phyloP scores from a whole-genome alignment of 2,797 vertebrate genomes.

The Hafferia zeledoni region DNA sequence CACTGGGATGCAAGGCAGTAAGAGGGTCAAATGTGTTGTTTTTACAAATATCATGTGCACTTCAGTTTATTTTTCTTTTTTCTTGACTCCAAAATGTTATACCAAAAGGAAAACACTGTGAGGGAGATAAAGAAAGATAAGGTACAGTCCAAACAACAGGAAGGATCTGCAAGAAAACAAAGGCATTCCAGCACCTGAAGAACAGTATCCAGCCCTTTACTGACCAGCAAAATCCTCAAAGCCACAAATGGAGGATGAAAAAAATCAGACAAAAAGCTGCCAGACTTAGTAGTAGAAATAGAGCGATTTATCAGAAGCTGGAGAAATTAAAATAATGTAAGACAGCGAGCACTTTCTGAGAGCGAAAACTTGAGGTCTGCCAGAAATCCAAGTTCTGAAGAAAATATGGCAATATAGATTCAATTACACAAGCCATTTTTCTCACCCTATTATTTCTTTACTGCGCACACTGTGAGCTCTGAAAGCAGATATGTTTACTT shows the following conservation, averaged over 20 bases:
- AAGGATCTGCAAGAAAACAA: not conserved
- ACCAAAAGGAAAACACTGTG: not conserved
- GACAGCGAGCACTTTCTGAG: not conserved
- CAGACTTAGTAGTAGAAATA: not conserved
- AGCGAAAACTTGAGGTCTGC: not conserved
- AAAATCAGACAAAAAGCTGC: not conserved
- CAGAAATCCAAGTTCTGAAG: not conserved
- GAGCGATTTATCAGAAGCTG: not conserved
- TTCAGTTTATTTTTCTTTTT: not conserved
- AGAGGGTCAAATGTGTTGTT: not conserved
- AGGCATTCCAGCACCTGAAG: not conserved
- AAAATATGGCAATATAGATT: not conserved
- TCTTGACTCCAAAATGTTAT: not conserved
- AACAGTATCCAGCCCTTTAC: not conserved
- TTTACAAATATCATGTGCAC: not conserved
- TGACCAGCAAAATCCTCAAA: not conserved
- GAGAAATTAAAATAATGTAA: not conserved
- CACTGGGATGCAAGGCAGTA: not conserved
- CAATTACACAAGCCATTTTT: not conserved
- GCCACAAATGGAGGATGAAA: not conserved
- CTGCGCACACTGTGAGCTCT: not conserved
- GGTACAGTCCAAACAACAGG: not conserved
- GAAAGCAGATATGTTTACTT: not conserved
- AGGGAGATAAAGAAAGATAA: not conserved
- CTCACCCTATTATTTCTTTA: not conserved